Evolutionary conservation across 2,888 invertebrate species (phyloP), one percentile per base, ranked within the genome.

Genomic region (Eurytoma californica): DNA sequence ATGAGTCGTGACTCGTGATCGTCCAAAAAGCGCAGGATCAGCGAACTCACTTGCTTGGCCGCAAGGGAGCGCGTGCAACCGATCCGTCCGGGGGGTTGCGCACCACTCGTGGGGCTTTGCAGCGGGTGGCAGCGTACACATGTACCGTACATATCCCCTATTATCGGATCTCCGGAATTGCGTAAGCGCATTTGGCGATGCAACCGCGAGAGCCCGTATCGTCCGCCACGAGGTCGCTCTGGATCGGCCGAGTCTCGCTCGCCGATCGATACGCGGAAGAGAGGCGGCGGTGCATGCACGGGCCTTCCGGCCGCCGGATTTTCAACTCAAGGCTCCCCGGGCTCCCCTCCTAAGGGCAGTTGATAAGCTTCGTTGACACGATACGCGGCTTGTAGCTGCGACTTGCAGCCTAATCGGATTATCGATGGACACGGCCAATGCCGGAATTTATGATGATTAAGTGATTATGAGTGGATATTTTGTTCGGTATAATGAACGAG

Each of bases 111-210:
- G n/a, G 49, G 80, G 61, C 76, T 76, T 76, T 55, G 20, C 20
- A 55, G 47, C 24, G 14, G 28, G 16, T 30, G 53, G 7, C 16
- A 61, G 28, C 30, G 14, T 58, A 72, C 76, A 76, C 67, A 28
- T 63, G 68, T 67, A 80, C 39, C 39, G 39, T 80, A 77, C 82
- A 69, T 82, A 82, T 83, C 81, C 74, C n/a, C 82, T 81, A 84
- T 86, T 86, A 85, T 85, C 82, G 85, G 86, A 84, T 84, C 79
- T 68, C 82, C 70, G 72, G 80, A 81, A 83, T 86, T 84, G 84
- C 83, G 79, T 85, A 84, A 86, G 82, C 80, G 81, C 24, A 69
- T 69, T 69, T 24, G 13, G 30, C 60, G 3, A 14, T 55, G 49
- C 57, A 24, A 49, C n/a, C 57, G 47, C 65, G 16, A 16, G 24